Percentiles rank a stretch among this genome's conserved stretches.
Evolutionary conservation across 2,888 invertebrate species (phyloP).

Genomic region (Trypoxylon attenuatum): DNA sequence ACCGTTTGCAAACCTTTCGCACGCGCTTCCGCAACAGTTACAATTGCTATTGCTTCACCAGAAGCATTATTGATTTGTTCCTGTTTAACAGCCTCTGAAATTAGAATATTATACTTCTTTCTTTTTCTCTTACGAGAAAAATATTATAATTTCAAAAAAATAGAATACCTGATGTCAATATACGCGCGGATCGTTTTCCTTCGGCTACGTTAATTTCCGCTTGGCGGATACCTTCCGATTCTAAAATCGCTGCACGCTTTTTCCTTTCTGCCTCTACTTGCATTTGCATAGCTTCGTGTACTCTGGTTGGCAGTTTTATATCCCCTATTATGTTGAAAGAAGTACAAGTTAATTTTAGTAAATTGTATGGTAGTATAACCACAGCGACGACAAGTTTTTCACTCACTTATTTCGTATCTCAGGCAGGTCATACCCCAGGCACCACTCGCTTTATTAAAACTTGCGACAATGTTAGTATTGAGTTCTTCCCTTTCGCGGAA

Average conservation of each 20-base stretch:
- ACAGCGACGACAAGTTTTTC: conserved; percentile 28
- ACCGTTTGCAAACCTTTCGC: conserved; percentile 88
- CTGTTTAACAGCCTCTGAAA: conserved; percentile 92
- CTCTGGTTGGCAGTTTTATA: conserved; percentile 90
- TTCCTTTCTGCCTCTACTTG: conserved; percentile 99
- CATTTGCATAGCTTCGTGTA: conserved; percentile 99
- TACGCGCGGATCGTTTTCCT: conserved; percentile 92
- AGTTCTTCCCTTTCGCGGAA: conserved; percentile 97
- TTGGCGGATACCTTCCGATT: conserved; percentile 94
- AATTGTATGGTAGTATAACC: no score
- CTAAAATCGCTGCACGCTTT: conserved; percentile 96
- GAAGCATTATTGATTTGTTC: conserved; percentile 96
- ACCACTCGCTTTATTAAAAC: conserved; percentile 98
- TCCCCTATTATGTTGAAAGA: conserved; percentile 82
- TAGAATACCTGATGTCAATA: conserved; percentile 87
- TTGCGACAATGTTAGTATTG: conserved; percentile 95
- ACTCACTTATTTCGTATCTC: conserved; percentile 93
- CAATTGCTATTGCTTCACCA: conserved; percentile 93
- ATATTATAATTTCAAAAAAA: neutral
- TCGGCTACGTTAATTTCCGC: conserved; percentile 98
- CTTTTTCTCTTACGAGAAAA: neutral
- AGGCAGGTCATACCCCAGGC: conserved; percentile 99
- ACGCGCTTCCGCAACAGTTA: conserved; percentile 93
- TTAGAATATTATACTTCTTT: neutral
- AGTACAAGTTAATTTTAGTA: no score